Evolutionary conservation across 1,140 invertebrate genomes (phyloP), one percentile per base, ranked within the genome.

Genomic region (Drosophila lini): DNA sequence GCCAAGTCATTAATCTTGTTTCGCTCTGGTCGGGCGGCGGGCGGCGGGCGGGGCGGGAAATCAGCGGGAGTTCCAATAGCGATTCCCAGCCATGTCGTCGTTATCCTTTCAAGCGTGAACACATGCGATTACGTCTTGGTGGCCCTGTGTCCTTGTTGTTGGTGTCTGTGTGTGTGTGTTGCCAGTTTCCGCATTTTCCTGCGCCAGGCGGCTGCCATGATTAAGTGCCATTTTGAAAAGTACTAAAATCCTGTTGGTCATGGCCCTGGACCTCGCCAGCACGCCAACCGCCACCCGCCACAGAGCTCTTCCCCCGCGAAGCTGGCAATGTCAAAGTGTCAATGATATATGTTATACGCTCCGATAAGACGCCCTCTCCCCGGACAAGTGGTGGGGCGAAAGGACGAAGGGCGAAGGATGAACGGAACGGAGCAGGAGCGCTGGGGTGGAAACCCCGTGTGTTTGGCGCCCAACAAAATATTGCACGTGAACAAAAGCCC

Each of bases 181-280:
- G 69, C 80, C 78, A 85, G 84, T 89, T 89, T 91, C 88, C 83
- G 88, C 77, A 88, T 89, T 91, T 81, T 83, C 88, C 88, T 88
- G 88, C 73, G 77, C 88, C 85, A 89, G 80, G 65, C 82, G 80
- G 80, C 88, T 91, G 86, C 86, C 89, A 91, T 91, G 88, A 91
- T 91, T 91, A 91, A 91, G 88, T 91, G 88, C 88, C 88, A 91
- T 91, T 91, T 91, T 91, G 88, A 91, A 91, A 91, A 91, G 88
- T 91, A 91, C 88, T 91, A 91, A 91, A 91, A 91, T 91, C 88
- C 82, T 85, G 80, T 88, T 65, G 84, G 84, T 89, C 84, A 89
- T 90, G 84, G 60, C 83, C 77, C 79, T 58, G 47, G 64, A 82
- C 69, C 58, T 57, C 3, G 36, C 15, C 60, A 45, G 40, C 61